These are phyloP conservation scores for Drosophila lacicola DNA, from an alignment of 2,888 invertebrate genomes.

Conservation along the genomic window DNA sequence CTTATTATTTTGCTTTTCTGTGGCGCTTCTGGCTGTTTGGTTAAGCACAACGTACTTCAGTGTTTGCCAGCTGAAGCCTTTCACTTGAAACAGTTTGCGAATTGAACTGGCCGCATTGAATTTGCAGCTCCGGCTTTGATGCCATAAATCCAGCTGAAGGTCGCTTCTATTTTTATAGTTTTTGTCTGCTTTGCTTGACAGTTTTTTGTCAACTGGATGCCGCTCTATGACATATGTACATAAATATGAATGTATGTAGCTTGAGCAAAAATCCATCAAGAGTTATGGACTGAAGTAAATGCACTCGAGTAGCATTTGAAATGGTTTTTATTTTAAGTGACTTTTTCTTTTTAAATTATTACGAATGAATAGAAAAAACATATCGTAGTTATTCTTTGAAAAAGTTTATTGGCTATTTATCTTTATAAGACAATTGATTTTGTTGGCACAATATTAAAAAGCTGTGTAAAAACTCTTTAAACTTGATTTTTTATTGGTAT, in stretches of 20 bases:
- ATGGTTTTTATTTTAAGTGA: neutral
- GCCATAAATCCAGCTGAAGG: conserved; percentile 65
- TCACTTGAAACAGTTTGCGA: conserved; percentile 50
- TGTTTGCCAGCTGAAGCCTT: conserved; percentile 44
- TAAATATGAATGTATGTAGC: neutral
- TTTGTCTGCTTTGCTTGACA: conserved; percentile 31
- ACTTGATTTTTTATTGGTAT: too few relatives aligned
- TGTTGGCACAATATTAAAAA: too few relatives aligned
- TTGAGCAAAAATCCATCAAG: neutral
- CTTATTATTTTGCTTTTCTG: neutral
- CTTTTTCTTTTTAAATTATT: too few relatives aligned
- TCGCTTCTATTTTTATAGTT: conserved; percentile 34
- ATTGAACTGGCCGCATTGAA: conserved; percentile 16
- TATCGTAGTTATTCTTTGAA: too few relatives aligned
- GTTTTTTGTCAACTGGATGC: conserved; percentile 21
- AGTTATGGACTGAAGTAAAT: neutral
- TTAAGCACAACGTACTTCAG: conserved; percentile 40
- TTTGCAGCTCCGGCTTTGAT: conserved; percentile 10
- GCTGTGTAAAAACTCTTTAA: too few relatives aligned
- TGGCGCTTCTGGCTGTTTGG: conserved; percentile 38
- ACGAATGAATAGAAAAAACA: too few relatives aligned
- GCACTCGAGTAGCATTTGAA: neutral
- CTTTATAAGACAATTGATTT: too few relatives aligned
- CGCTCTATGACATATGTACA: conserved; percentile 1
- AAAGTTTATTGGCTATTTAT: too few relatives aligned